Conservation (phyloP, 2,888 invertebrate genomes). For the Drosophila birchii region DNA sequence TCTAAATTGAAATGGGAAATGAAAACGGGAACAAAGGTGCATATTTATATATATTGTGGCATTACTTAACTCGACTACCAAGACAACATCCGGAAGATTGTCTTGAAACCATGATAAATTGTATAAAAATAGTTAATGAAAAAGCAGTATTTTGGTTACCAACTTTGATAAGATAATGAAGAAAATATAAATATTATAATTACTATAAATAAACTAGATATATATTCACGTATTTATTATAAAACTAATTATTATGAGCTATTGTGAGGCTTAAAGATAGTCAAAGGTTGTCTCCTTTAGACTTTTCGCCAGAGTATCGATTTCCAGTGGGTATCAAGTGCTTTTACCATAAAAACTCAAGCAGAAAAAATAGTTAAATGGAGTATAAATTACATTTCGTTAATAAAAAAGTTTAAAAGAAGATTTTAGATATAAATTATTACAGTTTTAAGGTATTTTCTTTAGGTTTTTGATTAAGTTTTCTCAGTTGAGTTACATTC, state of each 20-base stretch:
- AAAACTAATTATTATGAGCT: neutral
- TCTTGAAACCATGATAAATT: neutral
- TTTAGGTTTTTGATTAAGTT: too few species aligned
- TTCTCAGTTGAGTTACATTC: neutral
- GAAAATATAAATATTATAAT: neutral
- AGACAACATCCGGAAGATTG: neutral
- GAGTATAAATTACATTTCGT: neutral
- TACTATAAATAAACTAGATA: neutral
- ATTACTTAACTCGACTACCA: neutral
- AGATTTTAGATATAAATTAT: neutral
- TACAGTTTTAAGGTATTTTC: too few species aligned
- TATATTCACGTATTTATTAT: too few species aligned
- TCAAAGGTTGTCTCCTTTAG: neutral
- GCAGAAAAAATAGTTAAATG: neutral
- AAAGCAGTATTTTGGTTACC: neutral
- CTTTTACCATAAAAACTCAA: neutral
- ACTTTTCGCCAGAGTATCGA: neutral
- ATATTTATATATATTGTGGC: neutral
- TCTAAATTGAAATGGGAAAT: conserved; percentile 6
- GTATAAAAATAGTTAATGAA: neutral
- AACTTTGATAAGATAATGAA: neutral
- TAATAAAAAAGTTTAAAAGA: too few species aligned
- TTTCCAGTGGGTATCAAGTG: neutral
- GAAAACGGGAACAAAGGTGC: neutral
- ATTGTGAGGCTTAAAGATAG: neutral